These are phyloP conservation scores for Melangyna quadrimaculata DNA, from an alignment of 2,888 invertebrate species.

Conservation along the genomic window DNA sequence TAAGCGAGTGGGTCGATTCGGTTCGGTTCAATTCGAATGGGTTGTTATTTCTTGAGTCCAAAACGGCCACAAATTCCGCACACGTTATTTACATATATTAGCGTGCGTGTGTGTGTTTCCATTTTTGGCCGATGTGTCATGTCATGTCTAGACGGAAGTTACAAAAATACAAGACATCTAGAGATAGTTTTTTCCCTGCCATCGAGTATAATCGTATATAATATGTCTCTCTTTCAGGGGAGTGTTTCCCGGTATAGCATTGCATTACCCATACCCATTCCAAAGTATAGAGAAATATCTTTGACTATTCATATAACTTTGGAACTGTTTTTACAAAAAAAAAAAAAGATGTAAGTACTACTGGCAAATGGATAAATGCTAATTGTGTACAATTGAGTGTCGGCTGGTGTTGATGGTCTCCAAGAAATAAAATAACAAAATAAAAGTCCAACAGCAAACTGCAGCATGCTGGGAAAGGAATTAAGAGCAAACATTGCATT, in stretches of 20 bases:
- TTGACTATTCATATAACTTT: slow-evolving; percentile 17
- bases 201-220: background rate
- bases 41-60: slow-evolving; percentile 12
- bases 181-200: slow-evolving; percentile 45
- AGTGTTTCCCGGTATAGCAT: slow-evolving; percentile 15
- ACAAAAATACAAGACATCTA: slow-evolving; percentile 64
- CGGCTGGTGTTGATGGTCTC: slow-evolving; percentile 57
- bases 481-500: slow-evolving; percentile 51
- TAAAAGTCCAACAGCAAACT: slow-evolving; percentile 8
- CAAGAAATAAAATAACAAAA: slow-evolving; percentile 34
- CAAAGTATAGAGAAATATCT: slow-evolving; percentile 17
- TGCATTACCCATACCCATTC: slow-evolving; percentile 1
- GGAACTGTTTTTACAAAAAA: slow-evolving; percentile 25
- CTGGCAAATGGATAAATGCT: slow-evolving; percentile 65
- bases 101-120: slow-evolving; percentile 31
- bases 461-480: slow-evolving; percentile 19
- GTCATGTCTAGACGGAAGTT: slow-evolving; percentile 72
- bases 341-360: slow-evolving; percentile 27
- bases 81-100: slow-evolving; percentile 10
- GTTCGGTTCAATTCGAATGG: background rate
- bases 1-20: slow-evolving; percentile 52
- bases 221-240: slow-evolving; percentile 5
- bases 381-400: slow-evolving; percentile 66
- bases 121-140: slow-evolving; percentile 71
- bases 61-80: slow-evolving; percentile 40